A percentile compares a stretch with the other conserved stretches of the same genome.
Conservation (phyloP, 1,140 invertebrate species). For the Harlomillsia oculata region DNA sequence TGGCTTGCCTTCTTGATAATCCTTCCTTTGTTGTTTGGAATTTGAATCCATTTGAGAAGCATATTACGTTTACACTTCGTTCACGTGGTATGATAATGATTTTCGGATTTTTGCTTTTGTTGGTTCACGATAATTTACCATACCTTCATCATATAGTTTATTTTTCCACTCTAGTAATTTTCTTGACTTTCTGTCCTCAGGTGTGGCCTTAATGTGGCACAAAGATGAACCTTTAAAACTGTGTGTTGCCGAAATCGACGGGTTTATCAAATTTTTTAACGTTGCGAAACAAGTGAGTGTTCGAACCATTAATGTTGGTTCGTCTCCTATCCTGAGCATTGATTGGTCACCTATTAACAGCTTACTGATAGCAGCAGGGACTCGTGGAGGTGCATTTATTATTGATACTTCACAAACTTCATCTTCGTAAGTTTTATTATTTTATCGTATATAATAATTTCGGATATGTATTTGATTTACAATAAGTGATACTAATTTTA, state of each 20-base stretch:
- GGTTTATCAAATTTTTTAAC: constrained; percentile 18
- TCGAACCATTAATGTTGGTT: constrained; percentile 6
- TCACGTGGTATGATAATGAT: background rate
- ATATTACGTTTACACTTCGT: background rate
- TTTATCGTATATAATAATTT: too few relatives aligned
- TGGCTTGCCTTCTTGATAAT: constrained; percentile 4
- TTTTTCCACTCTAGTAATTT: too few relatives aligned
- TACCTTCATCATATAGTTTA: too few relatives aligned
- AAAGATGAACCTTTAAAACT: constrained; percentile 20
- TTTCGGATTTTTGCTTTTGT: background rate
- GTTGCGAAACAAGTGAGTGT: constrained; percentile 16
- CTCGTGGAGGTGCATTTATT: background rate
- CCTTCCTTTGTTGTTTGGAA: constrained; percentile 12
- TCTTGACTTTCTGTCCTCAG: constrained; percentile 8
- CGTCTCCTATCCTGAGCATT: constrained; percentile 1
- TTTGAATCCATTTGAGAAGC: background rate
- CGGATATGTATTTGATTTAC: too few relatives aligned
- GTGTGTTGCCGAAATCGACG: constrained; percentile 17
- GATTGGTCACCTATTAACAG: constrained; percentile 15
- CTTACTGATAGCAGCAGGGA: constrained; percentile 3
- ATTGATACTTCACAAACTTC: constrained; percentile 8
- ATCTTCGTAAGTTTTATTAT: constrained; percentile 5
- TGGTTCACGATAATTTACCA: too few relatives aligned
- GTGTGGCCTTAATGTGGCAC: constrained; percentile 13
- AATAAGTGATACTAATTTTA: too few relatives aligned